Percentiles rank a stretch among this genome's conserved stretches.
phyloP scores from a whole-genome alignment of 2,113 vertebrate genomes.

The Leptodactylus fuscus region DNA sequence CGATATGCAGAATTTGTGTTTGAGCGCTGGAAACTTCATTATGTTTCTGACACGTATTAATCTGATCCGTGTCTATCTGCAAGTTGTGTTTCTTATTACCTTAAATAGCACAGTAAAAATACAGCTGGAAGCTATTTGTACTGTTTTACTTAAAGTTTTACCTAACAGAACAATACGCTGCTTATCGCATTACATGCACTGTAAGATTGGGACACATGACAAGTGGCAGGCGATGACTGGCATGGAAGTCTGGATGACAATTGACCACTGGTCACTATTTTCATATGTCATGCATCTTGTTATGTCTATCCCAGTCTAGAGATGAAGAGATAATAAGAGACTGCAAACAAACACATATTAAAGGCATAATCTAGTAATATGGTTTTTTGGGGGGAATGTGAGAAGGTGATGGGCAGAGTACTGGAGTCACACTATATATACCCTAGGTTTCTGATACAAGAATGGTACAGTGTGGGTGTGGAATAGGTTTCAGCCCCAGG shows the following conservation, averaged over 20 bases:
- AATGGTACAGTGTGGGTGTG: too few species aligned
- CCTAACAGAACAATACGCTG: not conserved
- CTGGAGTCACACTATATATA: too few species aligned
- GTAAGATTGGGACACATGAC: not conserved
- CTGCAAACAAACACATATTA: too few species aligned
- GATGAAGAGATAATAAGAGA: too few species aligned
- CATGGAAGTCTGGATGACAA: not conserved
- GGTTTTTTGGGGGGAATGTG: too few species aligned
- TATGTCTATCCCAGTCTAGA: too few species aligned
- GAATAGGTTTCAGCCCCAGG: too few species aligned
- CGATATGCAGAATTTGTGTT: conserved; percentile 32
- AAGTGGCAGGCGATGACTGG: not conserved
- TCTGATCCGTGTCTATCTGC: conserved; percentile 31
- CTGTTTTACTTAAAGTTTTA: conserved; percentile 25
- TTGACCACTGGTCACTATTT: not conserved
- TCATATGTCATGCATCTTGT: not conserved
- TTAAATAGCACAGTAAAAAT: conserved; percentile 19
- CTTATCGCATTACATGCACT: conserved; percentile 4
- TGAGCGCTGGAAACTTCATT: conserved; percentile 44
- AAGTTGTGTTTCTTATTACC: conserved; percentile 37
- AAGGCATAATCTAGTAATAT: too few species aligned
- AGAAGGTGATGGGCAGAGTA: too few species aligned
- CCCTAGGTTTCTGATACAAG: too few species aligned
- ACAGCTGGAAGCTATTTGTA: not conserved
- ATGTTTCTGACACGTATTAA: conserved; percentile 53